Percentiles rank a stretch among this genome's conserved stretches.
These are phyloP conservation scores for Spongilla lacustris DNA, from an alignment of 37 sponge, comb jelly and placozoan species.

Conservation along the genomic window DNA sequence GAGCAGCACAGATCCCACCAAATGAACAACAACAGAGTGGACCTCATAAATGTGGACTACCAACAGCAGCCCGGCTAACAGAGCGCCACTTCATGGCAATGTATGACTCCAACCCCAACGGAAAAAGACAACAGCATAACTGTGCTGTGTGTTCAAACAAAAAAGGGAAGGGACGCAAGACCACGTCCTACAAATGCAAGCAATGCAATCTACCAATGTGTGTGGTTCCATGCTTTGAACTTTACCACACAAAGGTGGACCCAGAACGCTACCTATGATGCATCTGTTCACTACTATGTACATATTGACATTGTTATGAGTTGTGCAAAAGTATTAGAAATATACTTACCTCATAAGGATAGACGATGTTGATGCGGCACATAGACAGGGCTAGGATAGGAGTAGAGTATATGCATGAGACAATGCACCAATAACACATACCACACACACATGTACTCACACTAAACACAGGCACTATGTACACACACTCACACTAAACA, in stretches of 20 bases:
- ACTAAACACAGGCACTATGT: no score
- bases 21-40: neutral
- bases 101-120: neutral
- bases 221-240: constrained; percentile 18
- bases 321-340: no score
- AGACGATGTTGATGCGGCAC: no score
- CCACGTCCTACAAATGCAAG: neutral
- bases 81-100: constrained; percentile 9
- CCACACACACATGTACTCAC: no score
- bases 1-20: neutral
- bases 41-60: constrained; percentile 6
- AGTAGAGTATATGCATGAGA: no score
- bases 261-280: constrained; percentile 4
- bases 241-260: constrained; percentile 29
- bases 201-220: constrained; percentile 22
- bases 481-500: no score
- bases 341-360: no score
- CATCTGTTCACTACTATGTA: neutral
- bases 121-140: neutral
- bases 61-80: constrained; percentile 11
- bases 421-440: no score
- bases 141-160: constrained; percentile 16
- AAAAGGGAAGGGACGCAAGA: neutral
- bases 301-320: neutral
- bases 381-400: no score